These are phyloP conservation scores for Theropithecus gelada DNA, from an alignment of 2,113 vertebrate species.

Conservation along the genomic window DNA sequence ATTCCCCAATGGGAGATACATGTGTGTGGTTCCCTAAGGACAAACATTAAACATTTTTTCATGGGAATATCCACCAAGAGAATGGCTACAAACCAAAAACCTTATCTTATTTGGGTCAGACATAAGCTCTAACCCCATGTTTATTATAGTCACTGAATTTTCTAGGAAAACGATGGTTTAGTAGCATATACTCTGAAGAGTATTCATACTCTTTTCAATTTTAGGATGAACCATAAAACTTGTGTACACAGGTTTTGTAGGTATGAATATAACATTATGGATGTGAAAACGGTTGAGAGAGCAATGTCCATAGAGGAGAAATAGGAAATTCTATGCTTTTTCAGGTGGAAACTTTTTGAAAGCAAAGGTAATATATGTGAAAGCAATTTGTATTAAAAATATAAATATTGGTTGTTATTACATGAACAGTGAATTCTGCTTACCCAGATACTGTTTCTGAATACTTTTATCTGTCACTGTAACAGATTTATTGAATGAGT, in stretches of 20 bases:
- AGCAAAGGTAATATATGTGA: neutral
- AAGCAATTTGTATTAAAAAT: neutral
- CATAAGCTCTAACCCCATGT: neutral
- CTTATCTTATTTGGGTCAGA: neutral
- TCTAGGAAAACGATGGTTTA: neutral
- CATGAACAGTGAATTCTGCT: neutral
- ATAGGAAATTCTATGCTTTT: neutral
- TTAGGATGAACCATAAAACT: accelerated
- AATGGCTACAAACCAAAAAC: neutral
- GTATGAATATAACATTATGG: neutral
- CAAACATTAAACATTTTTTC: neutral
- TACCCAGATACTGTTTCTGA: neutral
- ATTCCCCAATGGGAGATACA: neutral
- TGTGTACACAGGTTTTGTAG: neutral
- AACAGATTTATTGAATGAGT: neutral
- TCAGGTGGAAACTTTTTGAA: neutral
- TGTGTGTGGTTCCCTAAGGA: neutral
- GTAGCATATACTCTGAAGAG: neutral
- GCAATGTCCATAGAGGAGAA: neutral
- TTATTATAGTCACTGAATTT: neutral
- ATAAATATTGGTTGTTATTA: neutral
- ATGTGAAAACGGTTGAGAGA: neutral
- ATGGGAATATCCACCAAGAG: neutral
- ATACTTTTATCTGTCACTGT: neutral
- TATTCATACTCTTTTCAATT: neutral